These are phyloP conservation scores for Gibbula magus DNA, from an alignment of 2,888 invertebrate species.

Conservation along the genomic window DNA sequence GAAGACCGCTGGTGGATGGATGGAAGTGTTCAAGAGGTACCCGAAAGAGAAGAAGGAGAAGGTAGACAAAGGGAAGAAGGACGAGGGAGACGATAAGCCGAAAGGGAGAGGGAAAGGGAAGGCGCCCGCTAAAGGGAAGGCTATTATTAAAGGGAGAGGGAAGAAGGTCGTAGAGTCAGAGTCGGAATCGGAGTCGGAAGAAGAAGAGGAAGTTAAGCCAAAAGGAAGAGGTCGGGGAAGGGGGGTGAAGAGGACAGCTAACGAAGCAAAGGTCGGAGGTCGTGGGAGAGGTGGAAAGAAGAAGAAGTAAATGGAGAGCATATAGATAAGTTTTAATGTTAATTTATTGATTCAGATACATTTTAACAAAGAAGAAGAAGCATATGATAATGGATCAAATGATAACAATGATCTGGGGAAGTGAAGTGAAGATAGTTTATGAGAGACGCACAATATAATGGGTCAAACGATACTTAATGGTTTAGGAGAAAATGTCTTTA, in stretches of 20 bases:
- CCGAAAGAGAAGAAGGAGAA: not conserved
- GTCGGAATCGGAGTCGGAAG: not conserved
- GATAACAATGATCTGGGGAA: no score
- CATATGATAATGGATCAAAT: no score
- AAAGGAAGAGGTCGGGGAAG: not conserved
- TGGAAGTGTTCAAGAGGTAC: conserved; percentile 47
- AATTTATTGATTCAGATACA: no score
- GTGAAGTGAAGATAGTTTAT: no score
- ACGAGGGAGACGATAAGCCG: conserved; percentile 34
- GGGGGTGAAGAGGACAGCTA: not conserved
- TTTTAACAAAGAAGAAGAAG: no score
- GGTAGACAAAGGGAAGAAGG: conserved; percentile 27
- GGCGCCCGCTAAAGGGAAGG: conserved; percentile 9
- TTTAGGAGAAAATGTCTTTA: no score
- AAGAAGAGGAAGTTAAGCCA: not conserved
- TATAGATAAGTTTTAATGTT: no score
- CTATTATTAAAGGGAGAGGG: conserved; percentile 21
- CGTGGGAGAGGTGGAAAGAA: conserved; percentile 33
- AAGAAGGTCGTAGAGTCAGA: conserved; percentile 16
- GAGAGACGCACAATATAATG: no score
- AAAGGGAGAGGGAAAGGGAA: conserved; percentile 28
- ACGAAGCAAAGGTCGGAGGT: not conserved
- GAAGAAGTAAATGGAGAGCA: conserved; percentile 39
- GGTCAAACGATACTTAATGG: no score
- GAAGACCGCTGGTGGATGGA: conserved; percentile 66